A percentile compares a stretch with the other conserved stretches of the same genome.
Evolutionary conservation across 2,888 invertebrate species (phyloP).

Genomic region (Cataglyphis altisquamis): DNA sequence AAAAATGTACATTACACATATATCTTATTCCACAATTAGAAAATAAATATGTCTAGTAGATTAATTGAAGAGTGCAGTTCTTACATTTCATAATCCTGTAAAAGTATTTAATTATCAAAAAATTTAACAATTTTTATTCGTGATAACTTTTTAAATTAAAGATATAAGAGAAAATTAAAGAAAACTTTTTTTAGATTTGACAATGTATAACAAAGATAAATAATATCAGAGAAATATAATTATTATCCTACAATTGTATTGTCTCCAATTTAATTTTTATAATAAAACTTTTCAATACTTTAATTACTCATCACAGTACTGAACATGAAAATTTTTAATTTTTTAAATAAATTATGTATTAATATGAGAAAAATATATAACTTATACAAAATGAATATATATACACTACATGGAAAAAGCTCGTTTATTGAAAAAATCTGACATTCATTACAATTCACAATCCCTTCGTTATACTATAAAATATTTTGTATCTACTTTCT

Average conservation of each 20-base stretch:
- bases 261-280: neutral
- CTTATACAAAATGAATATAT: no score
- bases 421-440: no score
- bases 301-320: neutral
- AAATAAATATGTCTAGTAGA: conserved; percentile 70
- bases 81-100: conserved; percentile 58
- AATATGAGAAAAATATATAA: neutral
- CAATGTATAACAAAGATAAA: neutral
- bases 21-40: conserved; percentile 78
- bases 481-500: no score
- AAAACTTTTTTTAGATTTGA: neutral
- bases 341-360: neutral
- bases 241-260: neutral
- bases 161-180: neutral
- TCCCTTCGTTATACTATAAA: no score
- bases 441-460: no score
- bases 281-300: neutral
- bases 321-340: conserved; percentile 3
- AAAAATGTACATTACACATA: conserved; percentile 78
- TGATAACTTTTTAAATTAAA: neutral
- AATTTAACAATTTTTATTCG: conserved; percentile 1
- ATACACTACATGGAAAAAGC: no score
- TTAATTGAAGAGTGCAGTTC: conserved; percentile 57
- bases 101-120: conserved; percentile 68
- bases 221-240: neutral